These are phyloP conservation scores for Asarcornis scutulata DNA, from an alignment of 2,113 vertebrate genomes.

Conservation along the genomic window DNA sequence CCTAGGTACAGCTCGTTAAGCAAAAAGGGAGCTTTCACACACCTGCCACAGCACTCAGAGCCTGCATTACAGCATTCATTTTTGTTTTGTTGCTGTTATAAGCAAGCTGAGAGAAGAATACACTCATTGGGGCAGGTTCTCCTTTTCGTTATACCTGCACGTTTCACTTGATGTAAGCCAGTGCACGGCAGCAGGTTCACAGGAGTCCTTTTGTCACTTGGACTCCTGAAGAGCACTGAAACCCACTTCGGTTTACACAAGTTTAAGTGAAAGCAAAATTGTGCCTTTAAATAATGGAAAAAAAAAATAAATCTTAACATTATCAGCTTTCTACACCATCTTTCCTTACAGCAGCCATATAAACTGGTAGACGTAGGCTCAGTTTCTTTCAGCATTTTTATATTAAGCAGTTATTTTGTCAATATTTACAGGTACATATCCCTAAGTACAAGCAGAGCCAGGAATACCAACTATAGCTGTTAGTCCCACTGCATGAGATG, in stretches of 20 bases:
- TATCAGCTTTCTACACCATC: background rate
- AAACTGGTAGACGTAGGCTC: background rate
- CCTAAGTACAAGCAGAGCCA: constrained; percentile 38
- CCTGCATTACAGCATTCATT: background rate
- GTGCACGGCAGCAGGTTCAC: constrained; percentile 6
- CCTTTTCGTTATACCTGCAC: background rate
- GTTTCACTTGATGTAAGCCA: constrained; percentile 26
- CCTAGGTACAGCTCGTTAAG: background rate
- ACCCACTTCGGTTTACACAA: background rate
- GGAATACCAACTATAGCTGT: constrained; percentile 58
- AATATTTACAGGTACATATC: constrained; percentile 49
- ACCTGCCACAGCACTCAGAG: background rate
- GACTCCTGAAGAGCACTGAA: background rate
- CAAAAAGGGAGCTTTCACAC: background rate
- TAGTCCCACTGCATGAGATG: constrained; percentile 35
- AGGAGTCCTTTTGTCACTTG: background rate
- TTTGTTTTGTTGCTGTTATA: background rate
- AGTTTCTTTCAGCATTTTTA: background rate
- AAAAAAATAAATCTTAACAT: background rate
- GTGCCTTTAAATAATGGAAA: background rate
- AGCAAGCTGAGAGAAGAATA: background rate
- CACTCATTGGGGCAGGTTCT: background rate
- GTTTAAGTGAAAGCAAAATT: background rate
- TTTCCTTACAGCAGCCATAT: background rate
- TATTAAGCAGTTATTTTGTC: constrained; percentile 58